These are phyloP conservation scores for Phyllostomus hastatus DNA, from an alignment of 2,113 vertebrate species.

Conservation along the genomic window DNA sequence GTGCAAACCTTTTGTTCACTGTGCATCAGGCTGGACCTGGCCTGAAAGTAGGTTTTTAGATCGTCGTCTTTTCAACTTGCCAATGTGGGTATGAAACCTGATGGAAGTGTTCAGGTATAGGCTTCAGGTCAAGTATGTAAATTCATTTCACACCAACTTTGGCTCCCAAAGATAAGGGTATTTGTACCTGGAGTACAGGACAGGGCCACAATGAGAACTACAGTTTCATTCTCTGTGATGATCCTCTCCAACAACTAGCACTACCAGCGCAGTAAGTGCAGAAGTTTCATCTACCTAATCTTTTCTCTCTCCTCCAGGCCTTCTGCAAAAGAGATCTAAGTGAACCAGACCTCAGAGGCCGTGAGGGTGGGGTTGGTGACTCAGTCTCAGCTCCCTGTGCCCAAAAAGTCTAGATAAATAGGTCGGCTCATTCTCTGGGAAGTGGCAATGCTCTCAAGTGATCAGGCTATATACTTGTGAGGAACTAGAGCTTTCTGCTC, in stretches of 20 bases:
- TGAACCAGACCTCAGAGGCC: neutral
- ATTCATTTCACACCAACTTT: neutral
- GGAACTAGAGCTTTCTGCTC: neutral
- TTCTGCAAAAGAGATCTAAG: neutral
- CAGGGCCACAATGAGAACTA: neutral
- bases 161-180: neutral
- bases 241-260: neutral
- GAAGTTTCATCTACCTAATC: neutral
- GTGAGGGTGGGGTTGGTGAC: neutral
- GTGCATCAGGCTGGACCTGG: neutral
- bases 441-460: neutral
- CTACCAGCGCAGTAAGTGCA: neutral
- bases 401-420: neutral
- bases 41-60: constrained; percentile 17
- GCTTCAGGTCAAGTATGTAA: neutral
- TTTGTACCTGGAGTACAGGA: constrained; percentile 17
- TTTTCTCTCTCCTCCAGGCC: neutral
- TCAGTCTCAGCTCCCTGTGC: neutral
- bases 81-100: neutral
- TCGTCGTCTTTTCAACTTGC: neutral
- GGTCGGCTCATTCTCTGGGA: neutral
- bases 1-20: neutral
- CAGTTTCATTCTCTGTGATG: neutral
- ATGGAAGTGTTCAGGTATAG: neutral
- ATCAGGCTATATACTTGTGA: neutral